Base-by-base conservation (phyloP, 1,140 invertebrate genomes). In the Lasioglossum albipes region DNA sequence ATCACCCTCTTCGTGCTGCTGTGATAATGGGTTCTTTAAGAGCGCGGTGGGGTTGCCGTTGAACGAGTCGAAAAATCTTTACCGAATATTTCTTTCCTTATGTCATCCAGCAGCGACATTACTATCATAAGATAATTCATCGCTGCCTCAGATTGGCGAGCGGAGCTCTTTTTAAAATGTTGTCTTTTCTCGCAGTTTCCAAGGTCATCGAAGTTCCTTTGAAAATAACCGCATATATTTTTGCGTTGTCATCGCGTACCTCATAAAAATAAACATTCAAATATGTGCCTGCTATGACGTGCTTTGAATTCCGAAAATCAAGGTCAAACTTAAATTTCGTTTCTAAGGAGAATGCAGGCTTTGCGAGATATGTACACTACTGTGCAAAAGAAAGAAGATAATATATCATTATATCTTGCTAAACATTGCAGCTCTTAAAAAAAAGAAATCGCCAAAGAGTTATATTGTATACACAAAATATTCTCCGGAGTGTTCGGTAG, bases 21-120 rank as follows among this genome's bases (percentile, higher is more conserved):
- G 75, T 68, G 85, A 86, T 89, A 88, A 89, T 89, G 84, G 87
- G 67, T 74, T 61, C 75, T 69, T 80, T 84, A 66, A 69, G 64
- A 16, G 59, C 45, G 59, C 69, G 36, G 62, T 62, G 18, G 52
- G 79, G 75, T 65, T 79, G 68, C 72, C 82, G 75, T 65, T 62
- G 72, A 61, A 59, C 49, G 67, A 84, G 57, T 72, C 52, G 52
- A 80, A 76, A 80, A 85, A 79, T 81, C 84, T 81, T 72, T 77
- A 54, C 49, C 73, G 77, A 87, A 87, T 81, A 84, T 83, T 87
- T 86, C 86, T 85, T 77, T 85, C 69, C 66, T 59, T 69, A 67
- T 82, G 59, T 79, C 16, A 49, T 18, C 67, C 79, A 41, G 72
- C 52, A 54, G 62, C 76, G 64, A 61, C 76, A 75, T 54, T 59